These are phyloP conservation scores for Trachelus tabidus DNA, from an alignment of 2,888 invertebrate species.

Conservation along the genomic window DNA sequence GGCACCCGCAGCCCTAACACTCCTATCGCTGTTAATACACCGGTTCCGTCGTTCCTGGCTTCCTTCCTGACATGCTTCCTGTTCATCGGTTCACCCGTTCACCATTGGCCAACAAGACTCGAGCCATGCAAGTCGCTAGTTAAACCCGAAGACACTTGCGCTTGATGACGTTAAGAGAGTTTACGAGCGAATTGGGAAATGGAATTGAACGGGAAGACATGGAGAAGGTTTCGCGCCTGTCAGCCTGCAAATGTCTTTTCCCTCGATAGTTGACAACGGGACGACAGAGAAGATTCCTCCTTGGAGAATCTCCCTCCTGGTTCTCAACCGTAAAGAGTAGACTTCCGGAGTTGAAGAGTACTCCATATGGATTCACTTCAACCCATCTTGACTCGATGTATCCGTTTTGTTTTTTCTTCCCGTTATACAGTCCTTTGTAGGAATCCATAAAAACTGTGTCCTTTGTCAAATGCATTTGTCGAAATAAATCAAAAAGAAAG, in stretches of 20 bases:
- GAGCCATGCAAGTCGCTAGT: not conserved
- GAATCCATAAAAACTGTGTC: not conserved
- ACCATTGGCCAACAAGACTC: not conserved
- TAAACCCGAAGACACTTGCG: not conserved
- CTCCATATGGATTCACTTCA: not conserved
- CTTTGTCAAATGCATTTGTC: not conserved
- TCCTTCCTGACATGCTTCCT: too few species aligned
- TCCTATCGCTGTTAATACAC: not conserved
- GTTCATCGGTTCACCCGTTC: not conserved
- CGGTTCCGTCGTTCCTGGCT: too few species aligned
- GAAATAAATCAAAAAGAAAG: slow-evolving; percentile 38
- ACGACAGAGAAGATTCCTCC: not conserved
- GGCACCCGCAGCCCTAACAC: not conserved
- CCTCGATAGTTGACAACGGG: not conserved
- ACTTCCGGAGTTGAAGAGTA: not conserved
- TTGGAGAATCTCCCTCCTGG: not conserved
- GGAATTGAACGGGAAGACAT: not conserved
- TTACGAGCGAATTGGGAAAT: not conserved
- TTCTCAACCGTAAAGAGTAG: not conserved
- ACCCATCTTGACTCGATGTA: not conserved
- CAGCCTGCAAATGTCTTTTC: not conserved
- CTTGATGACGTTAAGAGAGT: not conserved
- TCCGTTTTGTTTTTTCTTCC: not conserved
- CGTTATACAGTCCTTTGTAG: not conserved
- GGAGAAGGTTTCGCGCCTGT: not conserved